phyloP scores from a whole-genome alignment of 2,888 invertebrate genomes.

The Hedya salicella region DNA sequence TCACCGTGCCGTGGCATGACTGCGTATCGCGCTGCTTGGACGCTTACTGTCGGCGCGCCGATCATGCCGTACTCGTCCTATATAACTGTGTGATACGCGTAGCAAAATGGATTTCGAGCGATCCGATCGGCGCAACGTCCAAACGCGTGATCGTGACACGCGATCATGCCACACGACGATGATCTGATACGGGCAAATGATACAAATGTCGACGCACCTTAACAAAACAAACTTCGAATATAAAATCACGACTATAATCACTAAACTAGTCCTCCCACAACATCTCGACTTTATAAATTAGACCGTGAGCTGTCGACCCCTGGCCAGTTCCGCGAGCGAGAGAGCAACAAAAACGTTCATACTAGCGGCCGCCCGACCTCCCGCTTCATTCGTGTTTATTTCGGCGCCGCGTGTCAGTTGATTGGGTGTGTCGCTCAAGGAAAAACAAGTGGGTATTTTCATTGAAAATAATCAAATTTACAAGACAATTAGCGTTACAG shows the following conservation, averaged over 20 bases:
- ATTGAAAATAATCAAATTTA: slow-evolving; percentile 5
- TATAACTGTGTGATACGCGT: too few relatives aligned
- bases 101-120: too few relatives aligned
- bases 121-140: too few relatives aligned
- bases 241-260: not conserved
- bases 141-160: too few relatives aligned
- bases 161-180: too few relatives aligned
- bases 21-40: too few relatives aligned
- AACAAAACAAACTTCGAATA: not conserved
- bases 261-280: not conserved
- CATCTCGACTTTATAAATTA: slow-evolving; percentile 4
- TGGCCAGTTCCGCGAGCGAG: slow-evolving; percentile 63
- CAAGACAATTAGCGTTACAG: slow-evolving; percentile 12
- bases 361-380: slow-evolving; percentile 66
- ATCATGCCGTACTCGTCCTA: too few relatives aligned
- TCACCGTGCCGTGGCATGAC: too few relatives aligned
- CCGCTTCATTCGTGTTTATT: slow-evolving; percentile 69
- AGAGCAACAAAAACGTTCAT: slow-evolving; percentile 70
- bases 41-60: too few relatives aligned
- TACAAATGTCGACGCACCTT: not conserved
- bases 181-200: too few relatives aligned
- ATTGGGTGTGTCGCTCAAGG: slow-evolving; percentile 73
- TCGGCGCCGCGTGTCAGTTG: slow-evolving; percentile 68
- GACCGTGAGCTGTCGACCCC: slow-evolving; percentile 59
- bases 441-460: slow-evolving; percentile 69